phyloP scores from a whole-genome alignment of 2,113 vertebrate genomes.

The Charina bottae region DNA sequence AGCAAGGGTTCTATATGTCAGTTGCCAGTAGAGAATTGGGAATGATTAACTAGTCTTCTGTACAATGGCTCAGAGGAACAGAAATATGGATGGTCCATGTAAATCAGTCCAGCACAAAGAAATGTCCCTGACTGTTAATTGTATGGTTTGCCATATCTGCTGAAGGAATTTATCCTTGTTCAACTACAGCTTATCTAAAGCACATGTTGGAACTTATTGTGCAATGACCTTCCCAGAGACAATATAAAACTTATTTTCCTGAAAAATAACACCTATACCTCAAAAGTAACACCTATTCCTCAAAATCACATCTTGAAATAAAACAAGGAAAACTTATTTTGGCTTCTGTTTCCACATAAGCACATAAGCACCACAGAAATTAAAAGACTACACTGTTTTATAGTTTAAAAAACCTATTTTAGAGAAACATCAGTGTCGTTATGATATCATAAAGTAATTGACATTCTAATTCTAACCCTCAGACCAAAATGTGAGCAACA shows the following conservation, averaged over 20 bases:
- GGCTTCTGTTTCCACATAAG: neutral
- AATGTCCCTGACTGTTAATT: conserved; percentile 5
- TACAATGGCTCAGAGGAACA: conserved; percentile 8
- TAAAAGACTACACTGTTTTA: neutral
- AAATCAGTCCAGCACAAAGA: conserved; percentile 23
- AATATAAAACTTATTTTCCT: neutral
- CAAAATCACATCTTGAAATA: neutral
- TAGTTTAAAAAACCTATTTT: neutral
- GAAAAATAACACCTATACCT: neutral
- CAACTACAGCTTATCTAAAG: neutral
- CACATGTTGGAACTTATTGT: neutral
- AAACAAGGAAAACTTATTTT: neutral
- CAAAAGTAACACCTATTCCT: neutral
- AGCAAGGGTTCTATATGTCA: conserved; percentile 24
- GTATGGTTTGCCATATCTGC: neutral
- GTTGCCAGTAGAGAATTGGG: conserved; percentile 17
- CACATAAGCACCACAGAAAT: neutral
- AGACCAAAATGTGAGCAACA: too few species aligned
- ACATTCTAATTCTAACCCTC: neutral
- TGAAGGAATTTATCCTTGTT: conserved; percentile 1
- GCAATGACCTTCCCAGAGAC: neutral
- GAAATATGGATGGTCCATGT: conserved; percentile 17
- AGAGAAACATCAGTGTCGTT: neutral
- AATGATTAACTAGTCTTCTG: conserved; percentile 17
- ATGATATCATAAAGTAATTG: neutral